Base-by-base conservation (phyloP, 2,888 invertebrate genomes). In the Drymonia ruficornis region DNA sequence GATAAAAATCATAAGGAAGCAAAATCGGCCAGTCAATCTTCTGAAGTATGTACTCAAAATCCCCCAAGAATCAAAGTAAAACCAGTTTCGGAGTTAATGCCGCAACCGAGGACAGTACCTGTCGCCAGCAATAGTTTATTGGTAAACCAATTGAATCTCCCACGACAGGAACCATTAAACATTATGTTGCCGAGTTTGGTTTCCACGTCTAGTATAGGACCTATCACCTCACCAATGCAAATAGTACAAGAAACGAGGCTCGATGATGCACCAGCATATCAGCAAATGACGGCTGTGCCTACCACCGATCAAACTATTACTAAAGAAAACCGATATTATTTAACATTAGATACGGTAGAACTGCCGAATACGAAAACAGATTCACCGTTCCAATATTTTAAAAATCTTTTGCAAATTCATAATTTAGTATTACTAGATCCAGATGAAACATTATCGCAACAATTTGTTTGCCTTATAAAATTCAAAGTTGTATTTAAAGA, bases 21-120 rank as follows among this genome's bases (percentile, higher is more conserved):
- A n/a, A 45, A 8, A 28, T 28, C n/a, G 28, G 23, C 12, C 1
- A 28, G 15, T 28, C 8, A n/a, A n/a, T 8, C 28, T 29, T 15
- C 52, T 36, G 52, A 18, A 51, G 19, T 34, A 1, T 34, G 12
- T 12, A 23, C 43, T 16, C 38, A 54, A 38, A 51, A 61, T 43
- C 49, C 56, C 8, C 87, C 89, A 11, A 78, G 86, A 67, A 89
- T 91, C 50, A 91, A 91, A 80, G 89, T 91, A 0, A 91, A 91
- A 65, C 82, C 89, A 36, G 82, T 72, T 36, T 76, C 86, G 15
- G 88, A 91, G 60, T 73, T 91, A 47, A 86, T 91, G 89, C 75
- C 89, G 1, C 70, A 74, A 50, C 74, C 65, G 56, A 70, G 67
- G 42, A 4, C 52, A 11, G 15, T 52, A 9, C 38, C 53, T 43